Base-by-base conservation (phyloP, 1,140 invertebrate genomes). In the Chrysoperla carnea region DNA sequence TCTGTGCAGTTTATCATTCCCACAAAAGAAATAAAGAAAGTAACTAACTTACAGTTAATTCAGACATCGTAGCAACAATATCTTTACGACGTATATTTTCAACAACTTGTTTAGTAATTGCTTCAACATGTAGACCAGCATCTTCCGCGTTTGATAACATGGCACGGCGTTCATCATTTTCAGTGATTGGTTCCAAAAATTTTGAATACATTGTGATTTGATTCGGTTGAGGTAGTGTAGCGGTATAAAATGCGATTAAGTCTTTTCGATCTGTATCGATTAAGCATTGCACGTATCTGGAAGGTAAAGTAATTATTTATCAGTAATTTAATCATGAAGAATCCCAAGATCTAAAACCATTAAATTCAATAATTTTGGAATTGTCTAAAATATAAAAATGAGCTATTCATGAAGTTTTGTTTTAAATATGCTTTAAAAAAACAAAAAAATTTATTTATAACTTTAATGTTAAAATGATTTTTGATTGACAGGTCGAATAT, bases 161-260 rank as follows among this genome's bases (percentile, higher is more conserved):
- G n/a, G 56, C 50, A 33, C 59, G 59, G 2, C 72, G 65, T 42
- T 80, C 72, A 15, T 78, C 71, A 46, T 68, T 63, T 37, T 79
- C 76, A 9, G 68, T 64, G 13, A 87, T 68, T 38, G 64, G 69
- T 55, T 84, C 76, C 44, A 94, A 67, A 51, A 89, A 82, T 41
- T 73, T 67, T 0, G 89, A 78, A 66, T 86, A 96, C 36, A 81
- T 69, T 14, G 66, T 51, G 12, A 88, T 69, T 62, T 94, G 90
- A 39, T 70, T 64, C 5, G 72, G 60, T 36, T 62, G 56, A 8
- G 81, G 78, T 27, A 95, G 63, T 37, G 75, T 78, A 4, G 85
- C 76, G 0, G 79, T 78, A 55, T 94, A 95, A 56, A 76, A 82
- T 4, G 89, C 84, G 7, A 94, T 75, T 6, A 90, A 62, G 37